phyloP scores from a whole-genome alignment of 2,888 invertebrate genomes.

The Parnassius apollo region DNA sequence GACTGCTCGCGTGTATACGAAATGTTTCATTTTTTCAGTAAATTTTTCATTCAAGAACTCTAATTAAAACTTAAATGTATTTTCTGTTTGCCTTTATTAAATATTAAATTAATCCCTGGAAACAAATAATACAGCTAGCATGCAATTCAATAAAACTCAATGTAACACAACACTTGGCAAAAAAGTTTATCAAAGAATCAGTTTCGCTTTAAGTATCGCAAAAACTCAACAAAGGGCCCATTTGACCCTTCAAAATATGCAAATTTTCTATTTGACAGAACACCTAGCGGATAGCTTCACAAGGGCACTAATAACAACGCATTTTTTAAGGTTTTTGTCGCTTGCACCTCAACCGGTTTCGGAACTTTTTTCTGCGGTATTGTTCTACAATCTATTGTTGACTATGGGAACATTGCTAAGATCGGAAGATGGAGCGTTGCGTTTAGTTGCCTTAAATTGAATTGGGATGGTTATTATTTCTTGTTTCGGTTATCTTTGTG shows the following conservation, averaged over 20 bases:
- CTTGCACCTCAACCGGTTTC: slow-evolving; percentile 32
- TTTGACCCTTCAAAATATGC: slow-evolving; percentile 57
- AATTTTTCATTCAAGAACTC: too few species aligned
- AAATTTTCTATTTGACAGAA: slow-evolving; percentile 43
- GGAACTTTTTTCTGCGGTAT: slow-evolving; percentile 29
- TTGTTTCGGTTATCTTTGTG: slow-evolving; percentile 3
- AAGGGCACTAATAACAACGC: slow-evolving; percentile 52
- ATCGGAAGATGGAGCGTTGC: slow-evolving; percentile 41
- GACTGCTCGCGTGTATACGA: too few species aligned
- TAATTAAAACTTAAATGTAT: too few species aligned
- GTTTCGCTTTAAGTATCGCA: slow-evolving; percentile 41
- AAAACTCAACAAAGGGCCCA: slow-evolving; percentile 39
- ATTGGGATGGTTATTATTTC: slow-evolving; percentile 5
- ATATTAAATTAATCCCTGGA: neutral
- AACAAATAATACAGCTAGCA: neutral
- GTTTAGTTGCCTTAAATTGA: slow-evolving; percentile 37
- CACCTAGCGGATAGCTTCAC: slow-evolving; percentile 40
- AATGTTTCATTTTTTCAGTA: too few species aligned
- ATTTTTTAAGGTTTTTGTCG: slow-evolving; percentile 44
- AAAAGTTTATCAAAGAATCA: slow-evolving; percentile 38
- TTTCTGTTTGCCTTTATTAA: neutral
- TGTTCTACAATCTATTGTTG: slow-evolving; percentile 41
- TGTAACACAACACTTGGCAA: slow-evolving; percentile 39
- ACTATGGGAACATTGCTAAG: slow-evolving; percentile 46
- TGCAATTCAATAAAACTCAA: slow-evolving; percentile 11